Evolutionary conservation across 2,888 invertebrate genomes (phyloP).

Genomic region (Netelia virgata): DNA sequence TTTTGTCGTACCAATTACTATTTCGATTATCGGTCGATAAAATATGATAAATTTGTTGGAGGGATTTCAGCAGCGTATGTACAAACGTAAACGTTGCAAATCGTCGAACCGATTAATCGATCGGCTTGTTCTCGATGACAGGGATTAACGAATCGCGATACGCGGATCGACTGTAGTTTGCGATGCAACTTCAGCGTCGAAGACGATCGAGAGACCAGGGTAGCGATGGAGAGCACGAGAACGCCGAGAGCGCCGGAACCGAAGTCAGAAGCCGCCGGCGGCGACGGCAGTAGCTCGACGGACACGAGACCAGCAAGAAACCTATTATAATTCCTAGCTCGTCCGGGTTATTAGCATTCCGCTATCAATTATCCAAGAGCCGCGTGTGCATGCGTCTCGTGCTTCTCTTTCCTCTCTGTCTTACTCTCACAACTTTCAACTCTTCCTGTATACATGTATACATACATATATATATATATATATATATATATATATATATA

Average conservation of each 20-base stretch:
- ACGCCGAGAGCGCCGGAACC: constrained; percentile 66
- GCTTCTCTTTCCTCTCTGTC: constrained; percentile 57
- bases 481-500: background rate
- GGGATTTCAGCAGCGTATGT: background rate
- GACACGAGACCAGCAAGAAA: constrained; percentile 77
- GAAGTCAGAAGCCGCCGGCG: constrained; percentile 65
- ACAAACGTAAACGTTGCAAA: constrained; percentile 25
- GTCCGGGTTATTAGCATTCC: constrained; percentile 83
- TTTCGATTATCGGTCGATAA: background rate
- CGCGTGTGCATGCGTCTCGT: constrained; percentile 72
- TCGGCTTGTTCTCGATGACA: constrained; percentile 64
- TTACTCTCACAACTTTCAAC: constrained; percentile 38
- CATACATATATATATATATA: background rate
- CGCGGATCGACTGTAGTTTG: constrained; percentile 70
- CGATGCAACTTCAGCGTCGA: constrained; percentile 38
- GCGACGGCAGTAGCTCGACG: constrained; percentile 62
- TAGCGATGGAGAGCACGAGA: constrained; percentile 57
- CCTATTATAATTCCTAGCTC: constrained; percentile 82
- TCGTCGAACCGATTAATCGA: constrained; percentile 65
- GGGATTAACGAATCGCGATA: constrained; percentile 67
- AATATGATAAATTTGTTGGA: constrained; percentile 13
- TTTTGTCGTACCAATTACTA: background rate
- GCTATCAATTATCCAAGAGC: constrained; percentile 82
- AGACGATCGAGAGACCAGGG: constrained; percentile 27
- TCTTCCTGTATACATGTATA: constrained; percentile 9